Evolutionary conservation across 1,140 invertebrate genomes (phyloP).

Genomic region (Brachionus plicatilis): DNA sequence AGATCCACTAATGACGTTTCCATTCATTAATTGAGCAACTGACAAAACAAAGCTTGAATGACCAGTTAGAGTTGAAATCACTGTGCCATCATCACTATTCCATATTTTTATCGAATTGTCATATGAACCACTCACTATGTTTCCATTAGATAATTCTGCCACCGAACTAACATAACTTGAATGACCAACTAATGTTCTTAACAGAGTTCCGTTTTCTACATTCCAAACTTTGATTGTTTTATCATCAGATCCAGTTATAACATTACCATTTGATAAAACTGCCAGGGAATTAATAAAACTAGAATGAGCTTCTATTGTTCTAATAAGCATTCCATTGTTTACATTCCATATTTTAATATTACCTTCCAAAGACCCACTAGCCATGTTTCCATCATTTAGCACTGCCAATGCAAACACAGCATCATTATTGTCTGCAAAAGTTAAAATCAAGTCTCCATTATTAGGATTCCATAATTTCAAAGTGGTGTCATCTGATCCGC

Average conservation of each 20-base stretch:
- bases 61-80: background rate
- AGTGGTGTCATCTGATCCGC: slow-evolving; percentile 58
- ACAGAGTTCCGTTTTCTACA: slow-evolving; percentile 48
- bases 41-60: background rate
- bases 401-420: slow-evolving; percentile 55
- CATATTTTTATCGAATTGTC: slow-evolving; percentile 12
- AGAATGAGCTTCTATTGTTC: background rate
- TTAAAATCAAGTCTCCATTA: slow-evolving; percentile 61
- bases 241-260: slow-evolving; percentile 57
- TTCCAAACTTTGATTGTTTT: slow-evolving; percentile 59
- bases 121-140: background rate
- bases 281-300: background rate
- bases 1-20: background rate
- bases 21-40: background rate
- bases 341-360: background rate
- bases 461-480: slow-evolving; percentile 62
- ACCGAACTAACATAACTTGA: slow-evolving; percentile 53
- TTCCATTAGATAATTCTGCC: background rate
- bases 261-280: slow-evolving; percentile 41
- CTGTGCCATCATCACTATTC: background rate
- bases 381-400: slow-evolving; percentile 55
- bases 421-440: slow-evolving; percentile 50
- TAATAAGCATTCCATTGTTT: background rate
- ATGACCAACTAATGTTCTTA: slow-evolving; percentile 57
- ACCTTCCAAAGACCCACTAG: background rate